phyloP scores from a whole-genome alignment of 2,113 vertebrate species.

The Chelonoidis abingdonii region DNA sequence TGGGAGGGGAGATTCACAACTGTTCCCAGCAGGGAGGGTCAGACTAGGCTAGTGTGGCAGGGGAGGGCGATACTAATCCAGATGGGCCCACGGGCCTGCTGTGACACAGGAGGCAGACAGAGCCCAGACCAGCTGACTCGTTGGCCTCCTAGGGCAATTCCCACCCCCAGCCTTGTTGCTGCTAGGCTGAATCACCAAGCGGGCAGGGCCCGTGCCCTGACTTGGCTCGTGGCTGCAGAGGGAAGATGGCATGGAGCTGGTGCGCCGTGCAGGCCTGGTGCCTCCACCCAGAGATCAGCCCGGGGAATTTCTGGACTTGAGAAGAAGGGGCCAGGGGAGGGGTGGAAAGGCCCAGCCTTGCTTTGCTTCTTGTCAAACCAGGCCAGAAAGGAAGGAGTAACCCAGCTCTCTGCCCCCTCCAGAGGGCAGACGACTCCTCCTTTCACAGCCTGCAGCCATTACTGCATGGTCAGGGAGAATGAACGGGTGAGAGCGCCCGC shows the following conservation, averaged over 20 bases:
- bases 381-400: background rate
- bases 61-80: background rate
- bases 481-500: background rate
- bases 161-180: background rate
- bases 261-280: background rate
- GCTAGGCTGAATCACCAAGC: background rate
- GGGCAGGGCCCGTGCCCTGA: background rate
- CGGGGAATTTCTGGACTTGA: background rate
- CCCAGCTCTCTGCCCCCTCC: background rate
- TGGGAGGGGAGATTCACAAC: too few species aligned
- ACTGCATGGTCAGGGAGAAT: background rate
- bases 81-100: background rate
- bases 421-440: too few species aligned
- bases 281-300: background rate
- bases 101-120: background rate
- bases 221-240: background rate
- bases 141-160: background rate
- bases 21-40: background rate
- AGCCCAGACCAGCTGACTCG: background rate
- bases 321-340: background rate
- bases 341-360: background rate
- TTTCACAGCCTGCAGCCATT: background rate
- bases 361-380: background rate
- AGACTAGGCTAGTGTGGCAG: background rate
- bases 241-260: background rate